Conservation (phyloP, 2,888 invertebrate genomes). For the Luperina nickerlii region DNA sequence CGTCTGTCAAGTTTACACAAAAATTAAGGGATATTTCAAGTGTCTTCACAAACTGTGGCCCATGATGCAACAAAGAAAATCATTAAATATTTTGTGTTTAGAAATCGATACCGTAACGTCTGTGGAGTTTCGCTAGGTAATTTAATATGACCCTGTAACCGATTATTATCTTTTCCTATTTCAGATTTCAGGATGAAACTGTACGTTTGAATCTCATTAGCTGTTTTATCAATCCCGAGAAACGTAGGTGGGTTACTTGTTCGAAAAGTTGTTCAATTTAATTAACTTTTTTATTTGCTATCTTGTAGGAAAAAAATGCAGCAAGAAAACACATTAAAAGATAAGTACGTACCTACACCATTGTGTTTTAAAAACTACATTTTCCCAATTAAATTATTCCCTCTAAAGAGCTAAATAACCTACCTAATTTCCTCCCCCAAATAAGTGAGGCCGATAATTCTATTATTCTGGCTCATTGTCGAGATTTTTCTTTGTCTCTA, state of each 20-base stretch:
- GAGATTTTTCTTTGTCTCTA: constrained; percentile 72
- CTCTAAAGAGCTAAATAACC: constrained; percentile 50
- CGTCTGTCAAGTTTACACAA: too few species aligned
- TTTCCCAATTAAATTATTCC: constrained; percentile 32
- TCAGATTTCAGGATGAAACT: neutral
- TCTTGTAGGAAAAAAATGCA: neutral
- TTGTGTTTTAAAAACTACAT: constrained; percentile 18
- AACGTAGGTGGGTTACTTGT: neutral
- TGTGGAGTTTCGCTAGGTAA: too few species aligned
- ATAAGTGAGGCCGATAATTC: constrained; percentile 69
- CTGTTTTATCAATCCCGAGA: neutral
- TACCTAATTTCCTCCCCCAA: constrained; percentile 63
- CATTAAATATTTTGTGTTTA: too few species aligned
- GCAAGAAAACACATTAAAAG: neutral
- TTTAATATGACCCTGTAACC: neutral
- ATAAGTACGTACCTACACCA: neutral
- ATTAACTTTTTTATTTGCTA: neutral
- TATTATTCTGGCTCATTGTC: constrained; percentile 71
- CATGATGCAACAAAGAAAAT: too few species aligned
- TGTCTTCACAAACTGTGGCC: too few species aligned
- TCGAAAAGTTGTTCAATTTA: neutral
- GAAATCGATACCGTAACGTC: too few species aligned
- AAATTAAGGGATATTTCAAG: too few species aligned
- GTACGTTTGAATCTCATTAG: neutral
- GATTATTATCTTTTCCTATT: neutral